Base-by-base conservation (phyloP, 37 sponge, comb jelly and placozoan genomes). In the Halichondria panicea region DNA sequence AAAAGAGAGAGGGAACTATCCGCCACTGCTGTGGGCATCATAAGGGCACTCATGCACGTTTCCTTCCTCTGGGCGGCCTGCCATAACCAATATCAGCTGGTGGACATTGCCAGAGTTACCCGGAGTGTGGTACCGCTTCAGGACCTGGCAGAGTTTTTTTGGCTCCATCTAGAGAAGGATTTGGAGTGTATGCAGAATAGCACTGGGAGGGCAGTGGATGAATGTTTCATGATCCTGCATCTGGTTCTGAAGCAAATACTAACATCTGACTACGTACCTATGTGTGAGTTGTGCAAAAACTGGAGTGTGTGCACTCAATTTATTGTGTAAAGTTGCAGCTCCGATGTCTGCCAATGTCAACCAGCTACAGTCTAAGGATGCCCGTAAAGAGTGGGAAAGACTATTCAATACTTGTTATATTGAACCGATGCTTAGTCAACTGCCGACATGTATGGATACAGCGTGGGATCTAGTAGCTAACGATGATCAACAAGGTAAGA, bases 11-110 rank as follows among this genome's bases (percentile, higher is more conserved):
- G 92, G 44, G 22, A 33, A 8, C 75, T 91, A 42, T 81, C 88
- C 27, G 66, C 79, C 25, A 28, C 75, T 43, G 73, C 82, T 12
- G 76, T 76, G 21, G 76, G 84, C 37, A 71, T 91, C 27, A 28
- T 87, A 24, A 81, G 92, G 58, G 71, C 79, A 1, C 43, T 91
- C 62, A 86, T 91, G 79, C 92, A 91, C 60, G 55, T 75, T 24
- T 71, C 87, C 15, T 59, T 91, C 22, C 15, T 87, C 43, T 91
- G 92, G 92, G 45, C 55, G 42, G 40, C 68, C 32, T 81, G 82
- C 57, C 45, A 79, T 31, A 52, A 79, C 50, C 11, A 70, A 45
- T 32, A 37, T 56, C 64, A 67, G 36, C 63, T 62, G 15, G 68
- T n/a, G 28, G 74, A 45, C 45, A 42, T 86, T 7, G 34, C 72